These are phyloP conservation scores for Pseudomyrmex cubaensis DNA, from an alignment of 1,140 invertebrate species.

Conservation along the genomic window DNA sequence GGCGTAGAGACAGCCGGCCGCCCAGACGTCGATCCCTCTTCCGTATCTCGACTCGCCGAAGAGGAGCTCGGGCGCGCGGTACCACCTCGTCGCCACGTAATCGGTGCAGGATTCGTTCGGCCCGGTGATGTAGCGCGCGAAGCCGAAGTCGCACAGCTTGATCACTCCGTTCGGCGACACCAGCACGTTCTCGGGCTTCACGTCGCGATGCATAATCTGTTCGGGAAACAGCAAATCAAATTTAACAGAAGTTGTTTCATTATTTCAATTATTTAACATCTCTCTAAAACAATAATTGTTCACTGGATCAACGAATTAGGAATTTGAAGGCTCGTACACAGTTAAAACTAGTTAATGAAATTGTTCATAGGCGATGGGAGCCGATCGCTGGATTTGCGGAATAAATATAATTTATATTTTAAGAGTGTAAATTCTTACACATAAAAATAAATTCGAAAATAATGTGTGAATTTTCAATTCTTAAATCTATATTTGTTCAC, in stretches of 20 bases:
- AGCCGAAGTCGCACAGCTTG: constrained; percentile 96
- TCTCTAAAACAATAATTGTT: too few relatives aligned
- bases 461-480: too few relatives aligned
- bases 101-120: constrained; percentile 91
- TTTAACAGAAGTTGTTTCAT: neutral
- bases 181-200: constrained; percentile 96
- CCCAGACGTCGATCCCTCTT: constrained; percentile 95
- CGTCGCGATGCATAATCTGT: constrained; percentile 94
- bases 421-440: too few relatives aligned
- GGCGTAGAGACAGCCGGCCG: constrained; percentile 93
- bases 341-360: too few relatives aligned
- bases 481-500: too few relatives aligned
- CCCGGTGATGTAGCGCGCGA: constrained; percentile 89
- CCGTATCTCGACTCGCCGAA: constrained; percentile 91
- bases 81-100: constrained; percentile 95
- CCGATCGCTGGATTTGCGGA: too few relatives aligned
- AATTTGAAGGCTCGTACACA: too few relatives aligned
- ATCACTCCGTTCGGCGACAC: constrained; percentile 92
- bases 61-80: constrained; percentile 93
- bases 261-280: too few relatives aligned
- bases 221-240: constrained; percentile 76
- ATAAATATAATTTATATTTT: too few relatives aligned
- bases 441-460: too few relatives aligned
- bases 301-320: too few relatives aligned
- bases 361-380: too few relatives aligned